phyloP scores from a whole-genome alignment of 2,113 vertebrate genomes.

The Thymallus thymallus region DNA sequence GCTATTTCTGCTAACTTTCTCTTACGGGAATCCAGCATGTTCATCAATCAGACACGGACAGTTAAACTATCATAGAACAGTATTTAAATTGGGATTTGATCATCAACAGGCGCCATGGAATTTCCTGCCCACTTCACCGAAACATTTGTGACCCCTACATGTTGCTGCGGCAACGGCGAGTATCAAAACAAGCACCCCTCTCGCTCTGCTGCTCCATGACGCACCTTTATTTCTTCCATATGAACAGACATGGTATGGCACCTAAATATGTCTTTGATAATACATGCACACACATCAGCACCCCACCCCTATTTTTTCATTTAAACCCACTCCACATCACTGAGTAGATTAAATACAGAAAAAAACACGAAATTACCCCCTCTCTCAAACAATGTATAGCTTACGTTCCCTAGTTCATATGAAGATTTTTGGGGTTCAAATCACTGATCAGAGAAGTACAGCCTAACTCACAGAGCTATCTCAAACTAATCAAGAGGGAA shows the following conservation, averaged over 20 bases:
- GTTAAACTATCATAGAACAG: conserved; percentile 40
- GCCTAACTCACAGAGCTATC: conserved; percentile 34
- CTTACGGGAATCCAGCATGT: conserved; percentile 32
- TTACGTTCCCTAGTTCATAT: conserved; percentile 36
- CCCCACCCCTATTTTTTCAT: conserved; percentile 6
- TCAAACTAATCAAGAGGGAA: conserved; percentile 46
- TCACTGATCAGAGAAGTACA: conserved; percentile 34
- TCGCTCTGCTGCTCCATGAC: conserved; percentile 52
- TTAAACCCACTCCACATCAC: conserved; percentile 16
- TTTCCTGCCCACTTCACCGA: conserved; percentile 53
- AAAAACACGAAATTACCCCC: conserved; percentile 24
- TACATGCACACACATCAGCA: conserved; percentile 15
- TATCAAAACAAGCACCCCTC: conserved; percentile 57
- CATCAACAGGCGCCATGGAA: conserved; percentile 53
- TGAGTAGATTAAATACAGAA: conserved; percentile 14
- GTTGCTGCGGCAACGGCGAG: conserved; percentile 55
- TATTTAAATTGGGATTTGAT: conserved; percentile 50
- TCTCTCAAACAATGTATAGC: conserved; percentile 41
- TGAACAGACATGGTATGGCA: conserved; percentile 46
- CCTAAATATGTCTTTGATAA: conserved; percentile 28
- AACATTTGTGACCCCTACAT: conserved; percentile 47
- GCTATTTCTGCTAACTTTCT: conserved; percentile 28
- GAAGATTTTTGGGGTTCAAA: conserved; percentile 32
- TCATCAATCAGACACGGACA: conserved; percentile 42
- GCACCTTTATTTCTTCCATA: conserved; percentile 65